These are phyloP conservation scores for Plebejus anna DNA, from an alignment of 2,888 invertebrate genomes.

Conservation along the genomic window DNA sequence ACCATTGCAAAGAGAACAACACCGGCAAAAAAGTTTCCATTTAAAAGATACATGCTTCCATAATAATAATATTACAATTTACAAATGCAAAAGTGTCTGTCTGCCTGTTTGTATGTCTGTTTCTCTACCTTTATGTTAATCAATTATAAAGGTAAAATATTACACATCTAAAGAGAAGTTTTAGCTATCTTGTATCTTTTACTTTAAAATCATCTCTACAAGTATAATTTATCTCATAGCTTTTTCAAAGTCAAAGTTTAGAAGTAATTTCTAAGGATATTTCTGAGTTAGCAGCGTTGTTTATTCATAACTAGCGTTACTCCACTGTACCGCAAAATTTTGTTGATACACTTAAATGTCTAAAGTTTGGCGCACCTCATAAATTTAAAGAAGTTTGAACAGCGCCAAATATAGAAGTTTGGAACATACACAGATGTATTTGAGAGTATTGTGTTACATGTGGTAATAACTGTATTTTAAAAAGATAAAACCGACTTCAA, in stretches of 20 bases:
- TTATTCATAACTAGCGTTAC: constrained; percentile 22
- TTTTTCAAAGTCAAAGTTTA: constrained; percentile 15
- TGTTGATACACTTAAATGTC: constrained; percentile 28
- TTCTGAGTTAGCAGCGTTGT: background rate
- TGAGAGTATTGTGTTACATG: background rate
- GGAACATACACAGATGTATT: constrained; percentile 1
- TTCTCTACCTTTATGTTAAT: no score
- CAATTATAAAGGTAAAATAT: no score
- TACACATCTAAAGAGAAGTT: no score
- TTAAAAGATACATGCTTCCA: no score
- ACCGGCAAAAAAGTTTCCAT: no score
- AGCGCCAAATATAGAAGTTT: constrained; percentile 7
- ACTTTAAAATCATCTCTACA: background rate
- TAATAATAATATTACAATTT: no score
- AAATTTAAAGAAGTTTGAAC: constrained; percentile 25
- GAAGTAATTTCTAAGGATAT: constrained; percentile 16
- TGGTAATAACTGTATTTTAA: background rate
- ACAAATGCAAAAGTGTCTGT: no score
- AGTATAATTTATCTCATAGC: background rate
- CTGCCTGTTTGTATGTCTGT: no score
- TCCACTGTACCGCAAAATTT: constrained; percentile 9
- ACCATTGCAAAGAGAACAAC: no score
- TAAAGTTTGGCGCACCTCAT: constrained; percentile 25
- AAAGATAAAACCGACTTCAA: no score
- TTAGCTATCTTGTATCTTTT: background rate